phyloP scores from a whole-genome alignment of 2,797 vertebrate genomes.

The Ctenosaura bakeri region DNA sequence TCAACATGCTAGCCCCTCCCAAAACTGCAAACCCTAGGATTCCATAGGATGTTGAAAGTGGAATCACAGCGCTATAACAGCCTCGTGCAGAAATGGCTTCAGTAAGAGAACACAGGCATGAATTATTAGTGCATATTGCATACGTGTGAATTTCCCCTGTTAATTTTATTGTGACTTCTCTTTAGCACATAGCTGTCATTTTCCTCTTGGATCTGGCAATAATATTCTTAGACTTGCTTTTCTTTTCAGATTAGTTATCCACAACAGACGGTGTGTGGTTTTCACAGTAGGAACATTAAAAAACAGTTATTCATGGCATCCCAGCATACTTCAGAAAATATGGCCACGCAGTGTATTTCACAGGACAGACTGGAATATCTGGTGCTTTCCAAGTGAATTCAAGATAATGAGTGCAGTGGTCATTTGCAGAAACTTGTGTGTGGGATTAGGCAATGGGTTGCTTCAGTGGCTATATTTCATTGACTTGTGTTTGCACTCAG shows the following conservation, averaged over 20 bases:
- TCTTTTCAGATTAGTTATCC: constrained; percentile 18
- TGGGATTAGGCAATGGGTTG: background rate
- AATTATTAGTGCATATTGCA: background rate
- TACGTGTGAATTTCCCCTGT: background rate
- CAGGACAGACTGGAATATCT: constrained; percentile 22
- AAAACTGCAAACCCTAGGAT: too few species aligned
- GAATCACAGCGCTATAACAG: too few species aligned
- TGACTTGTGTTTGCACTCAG: background rate
- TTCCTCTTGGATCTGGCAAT: constrained; percentile 2
- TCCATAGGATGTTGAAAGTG: too few species aligned
- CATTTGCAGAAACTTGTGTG: background rate
- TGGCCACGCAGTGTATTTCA: background rate
- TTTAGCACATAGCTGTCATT: background rate
- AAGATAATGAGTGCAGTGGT: constrained; percentile 3
- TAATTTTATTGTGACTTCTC: background rate
- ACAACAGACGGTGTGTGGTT: constrained; percentile 21
- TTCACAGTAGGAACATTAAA: background rate
- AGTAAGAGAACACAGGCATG: background rate
- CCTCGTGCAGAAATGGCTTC: too few species aligned
- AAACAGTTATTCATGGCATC: constrained; percentile 34
- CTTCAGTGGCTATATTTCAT: background rate
- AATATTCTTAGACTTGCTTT: constrained; percentile 16
- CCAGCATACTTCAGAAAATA: constrained; percentile 32
- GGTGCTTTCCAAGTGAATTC: constrained; percentile 32
- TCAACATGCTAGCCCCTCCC: too few species aligned